Base-by-base conservation (phyloP, 1,140 invertebrate genomes). In the Dryas iulia region DNA sequence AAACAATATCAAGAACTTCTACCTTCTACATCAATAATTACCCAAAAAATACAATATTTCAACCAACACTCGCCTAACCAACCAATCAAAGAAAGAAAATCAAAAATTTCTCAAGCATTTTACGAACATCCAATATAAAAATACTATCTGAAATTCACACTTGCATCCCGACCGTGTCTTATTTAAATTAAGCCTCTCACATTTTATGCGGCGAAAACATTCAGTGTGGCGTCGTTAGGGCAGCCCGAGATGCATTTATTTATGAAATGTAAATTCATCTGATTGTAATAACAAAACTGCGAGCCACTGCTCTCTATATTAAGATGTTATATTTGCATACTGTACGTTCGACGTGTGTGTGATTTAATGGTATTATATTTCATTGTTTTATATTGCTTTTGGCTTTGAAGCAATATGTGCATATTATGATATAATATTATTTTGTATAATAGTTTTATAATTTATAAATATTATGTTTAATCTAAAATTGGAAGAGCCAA, bases 281-380 rank as follows among this genome's bases (percentile, higher is more conserved):
- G 88, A 87, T 91, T 91, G 86, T 91, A 91, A 91, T 89, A 91
- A 89, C 88, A 91, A 91, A 91, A 91, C 88, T 82, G 78, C 76
- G 76, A 82, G 86, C 86, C 76, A 84, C 81, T 81, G 86, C 81
- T 79, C 87, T 86, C 83, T 90, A 88, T 89, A 90, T 90, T 90
- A 90, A 90, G 88, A 90, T 88, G 88, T 90, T 80, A 77, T 86
- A 90, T 90, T 90, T 88, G 87, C 87, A 91, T 91, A 84, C 73
- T 74, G 80, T 80, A 81, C 73, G 80, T 82, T 79, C 80, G 80
- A 78, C 71, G 70, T 76, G 79, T 76, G 80, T 78, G 74, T 78
- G 68, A 63, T 68, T 79, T 72, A 75, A 69, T 68, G 67, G 69
- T 18, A 72, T 74, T 73, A 74, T 74, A 79, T 76, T 73, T 74